A percentile compares a stretch with the other conserved stretches of the same genome.
These are phyloP conservation scores for Psittacara wagleri DNA, from an alignment of 2,113 vertebrate species.

Conservation along the genomic window DNA sequence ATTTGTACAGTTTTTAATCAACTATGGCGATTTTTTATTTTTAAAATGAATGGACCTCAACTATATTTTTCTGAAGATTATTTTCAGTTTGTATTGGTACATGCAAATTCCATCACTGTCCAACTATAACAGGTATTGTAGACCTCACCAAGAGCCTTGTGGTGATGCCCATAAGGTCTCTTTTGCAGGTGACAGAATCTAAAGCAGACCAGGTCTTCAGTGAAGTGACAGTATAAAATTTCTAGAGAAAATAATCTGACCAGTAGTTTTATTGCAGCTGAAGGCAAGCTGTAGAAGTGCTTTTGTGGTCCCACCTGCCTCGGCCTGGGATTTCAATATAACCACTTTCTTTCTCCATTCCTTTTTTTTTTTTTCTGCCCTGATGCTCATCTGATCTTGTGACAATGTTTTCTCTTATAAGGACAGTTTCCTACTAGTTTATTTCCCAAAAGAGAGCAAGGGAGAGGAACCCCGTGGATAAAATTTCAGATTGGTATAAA, in stretches of 20 bases:
- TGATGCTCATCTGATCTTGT: background rate
- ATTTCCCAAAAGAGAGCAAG: background rate
- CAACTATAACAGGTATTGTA: background rate
- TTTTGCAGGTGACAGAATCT: background rate
- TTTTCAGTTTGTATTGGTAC: background rate
- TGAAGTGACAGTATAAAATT: background rate
- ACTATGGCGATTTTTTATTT: background rate
- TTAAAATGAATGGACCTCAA: background rate
- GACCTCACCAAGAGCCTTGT: background rate
- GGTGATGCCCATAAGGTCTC: background rate
- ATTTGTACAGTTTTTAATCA: background rate
- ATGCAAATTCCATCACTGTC: background rate
- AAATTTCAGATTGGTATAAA: slow-evolving; percentile 20
- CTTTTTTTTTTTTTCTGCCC: background rate
- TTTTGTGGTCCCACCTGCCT: background rate
- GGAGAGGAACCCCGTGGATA: background rate
- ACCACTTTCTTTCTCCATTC: background rate
- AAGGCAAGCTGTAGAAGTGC: background rate
- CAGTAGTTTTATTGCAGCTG: background rate
- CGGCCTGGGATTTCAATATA: background rate
- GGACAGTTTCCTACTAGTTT: background rate
- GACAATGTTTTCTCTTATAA: background rate
- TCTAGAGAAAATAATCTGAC: background rate
- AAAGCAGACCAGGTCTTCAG: background rate
- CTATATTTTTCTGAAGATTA: background rate